Evolutionary conservation across 2,113 vertebrate genomes (phyloP), one percentile per base, ranked within the genome.

Genomic region (Poeciliopsis turrubarensis): DNA sequence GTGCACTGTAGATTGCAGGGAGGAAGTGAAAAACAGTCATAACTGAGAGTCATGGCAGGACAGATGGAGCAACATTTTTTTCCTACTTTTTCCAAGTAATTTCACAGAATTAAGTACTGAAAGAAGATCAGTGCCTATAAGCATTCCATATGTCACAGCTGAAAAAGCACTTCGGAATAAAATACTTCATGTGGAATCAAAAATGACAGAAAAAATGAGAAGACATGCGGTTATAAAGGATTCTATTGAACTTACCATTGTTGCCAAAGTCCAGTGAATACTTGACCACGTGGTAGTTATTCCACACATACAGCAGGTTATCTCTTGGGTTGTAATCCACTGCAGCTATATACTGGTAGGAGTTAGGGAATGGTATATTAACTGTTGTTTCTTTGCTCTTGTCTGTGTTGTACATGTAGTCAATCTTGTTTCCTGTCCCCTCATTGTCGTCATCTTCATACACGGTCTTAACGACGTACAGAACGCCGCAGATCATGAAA

Each of bases 301-400:
- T 99, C 98, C 98, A 99, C 5, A 99, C 98, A 0, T 99, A 99
- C n/a, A 99, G 96, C 47, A 98, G 95, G 89, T 98, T 98, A 95
- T 99, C 98, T 80, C 98, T 92, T n/a, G 98, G 98, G 90, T 99
- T 99, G 94, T 99, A 99, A 97, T 99, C 98, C 96, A 99, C 98
- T 72, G 98, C 98, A 64, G 98, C 97, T 51, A 99, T 98, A 90
- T 99, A 99, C 89, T 99, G 98, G 92, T 99, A 99, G 19, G 98
- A 99, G 82, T 99, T 99, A 31, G 98, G 98, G 81, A 99, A 99
- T 0, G 96, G 95, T 51, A 99, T 95, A 89, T 96, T 96, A 63
- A 98, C 93, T 68, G 94, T 90, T 44, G 95, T 96, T 90, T 98
- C 98, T 71, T 96, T 98, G 90, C 95, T 96, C 87, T 97, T 96